Percentiles rank a stretch among this genome's conserved stretches.
Conservation (phyloP, 2,888 invertebrate genomes). For the Protophormia terraenovae region DNA sequence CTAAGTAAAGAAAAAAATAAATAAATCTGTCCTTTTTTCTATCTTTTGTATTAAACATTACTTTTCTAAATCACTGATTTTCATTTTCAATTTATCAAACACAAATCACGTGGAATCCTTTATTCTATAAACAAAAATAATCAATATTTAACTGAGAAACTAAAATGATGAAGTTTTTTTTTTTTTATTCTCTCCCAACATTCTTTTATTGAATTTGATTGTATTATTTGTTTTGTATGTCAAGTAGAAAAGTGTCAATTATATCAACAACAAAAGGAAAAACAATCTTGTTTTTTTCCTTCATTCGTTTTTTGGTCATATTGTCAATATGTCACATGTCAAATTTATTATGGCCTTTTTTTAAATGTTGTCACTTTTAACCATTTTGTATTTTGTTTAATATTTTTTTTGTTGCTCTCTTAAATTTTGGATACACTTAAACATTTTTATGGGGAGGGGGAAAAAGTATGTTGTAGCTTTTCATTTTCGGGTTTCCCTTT, state of each 20-base stretch:
- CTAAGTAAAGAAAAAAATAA: background rate
- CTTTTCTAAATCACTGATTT: constrained; percentile 47
- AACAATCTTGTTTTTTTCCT: background rate
- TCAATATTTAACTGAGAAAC: constrained; percentile 49
- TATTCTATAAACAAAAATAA: constrained; percentile 31
- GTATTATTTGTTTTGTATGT: constrained; percentile 38
- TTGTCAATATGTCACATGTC: constrained; percentile 74
- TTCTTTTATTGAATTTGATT: constrained; percentile 5
- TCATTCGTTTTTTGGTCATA: constrained; percentile 53
- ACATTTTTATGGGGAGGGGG: background rate
- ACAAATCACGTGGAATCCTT: constrained; percentile 58
- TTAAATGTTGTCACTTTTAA: constrained; percentile 38
- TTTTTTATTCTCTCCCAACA: background rate
- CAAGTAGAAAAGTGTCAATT: constrained; percentile 66
- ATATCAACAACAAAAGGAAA: constrained; percentile 29
- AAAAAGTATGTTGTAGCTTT: background rate
- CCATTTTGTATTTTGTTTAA: constrained; percentile 21
- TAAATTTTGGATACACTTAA: background rate
- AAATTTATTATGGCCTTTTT: constrained; percentile 62
- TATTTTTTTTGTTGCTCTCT: background rate
- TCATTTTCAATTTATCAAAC: constrained; percentile 50
- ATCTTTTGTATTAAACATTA: background rate
- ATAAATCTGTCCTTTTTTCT: background rate
- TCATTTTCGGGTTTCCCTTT: background rate
- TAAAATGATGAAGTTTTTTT: constrained; percentile 13